These are phyloP conservation scores for Lasioglossum villosulum DNA, from an alignment of 2,888 invertebrate genomes.

Conservation along the genomic window DNA sequence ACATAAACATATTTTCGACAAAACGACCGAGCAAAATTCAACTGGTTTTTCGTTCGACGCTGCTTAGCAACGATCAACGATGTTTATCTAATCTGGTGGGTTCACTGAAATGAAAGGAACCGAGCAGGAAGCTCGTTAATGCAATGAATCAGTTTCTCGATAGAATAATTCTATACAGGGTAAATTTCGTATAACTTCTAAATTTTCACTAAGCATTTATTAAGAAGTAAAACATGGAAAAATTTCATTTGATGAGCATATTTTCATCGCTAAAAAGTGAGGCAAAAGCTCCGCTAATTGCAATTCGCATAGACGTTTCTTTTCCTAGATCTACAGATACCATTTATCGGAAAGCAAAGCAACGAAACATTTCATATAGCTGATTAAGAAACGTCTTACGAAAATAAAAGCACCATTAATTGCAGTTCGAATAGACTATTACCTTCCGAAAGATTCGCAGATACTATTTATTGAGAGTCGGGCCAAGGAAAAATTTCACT, in stretches of 20 bases:
- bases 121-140: not conserved
- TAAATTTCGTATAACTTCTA: not conserved
- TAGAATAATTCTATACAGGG: not conserved
- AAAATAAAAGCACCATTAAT: not conserved
- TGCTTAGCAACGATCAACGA: not conserved
- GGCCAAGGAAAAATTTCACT: not conserved
- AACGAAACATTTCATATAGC: not conserved
- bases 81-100: not conserved
- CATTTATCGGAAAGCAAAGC: not conserved
- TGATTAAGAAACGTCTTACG: conserved; percentile 1
- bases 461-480: not conserved
- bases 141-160: not conserved
- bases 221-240: not conserved
- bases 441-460: not conserved
- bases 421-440: not conserved
- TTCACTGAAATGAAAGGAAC: not conserved
- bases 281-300: not conserved
- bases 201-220: not conserved
- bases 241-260: not conserved
- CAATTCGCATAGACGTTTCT: not conserved
- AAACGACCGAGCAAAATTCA: not conserved
- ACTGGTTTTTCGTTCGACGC: not conserved
- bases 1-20: not conserved
- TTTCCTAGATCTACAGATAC: not conserved
- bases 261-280: not conserved